phyloP scores from a whole-genome alignment of 2,888 invertebrate genomes.

The Alloscopus bannaensis region DNA sequence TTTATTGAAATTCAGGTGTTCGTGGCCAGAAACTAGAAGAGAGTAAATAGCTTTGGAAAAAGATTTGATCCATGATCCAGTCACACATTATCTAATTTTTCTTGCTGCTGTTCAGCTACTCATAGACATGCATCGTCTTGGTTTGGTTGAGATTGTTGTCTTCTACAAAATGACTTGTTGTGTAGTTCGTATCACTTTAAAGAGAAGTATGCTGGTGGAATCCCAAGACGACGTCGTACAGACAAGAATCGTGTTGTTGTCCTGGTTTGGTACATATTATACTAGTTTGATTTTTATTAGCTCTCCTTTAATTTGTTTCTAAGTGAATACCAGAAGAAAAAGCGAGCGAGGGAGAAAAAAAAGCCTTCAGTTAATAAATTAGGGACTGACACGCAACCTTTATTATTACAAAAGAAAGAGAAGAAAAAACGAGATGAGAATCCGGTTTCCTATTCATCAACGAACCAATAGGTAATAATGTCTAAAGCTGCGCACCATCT shows the following conservation, averaged over 20 bases:
- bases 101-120: no score
- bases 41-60: no score
- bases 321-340: constrained; percentile 39
- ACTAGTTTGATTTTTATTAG: constrained; percentile 41
- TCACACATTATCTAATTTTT: no score
- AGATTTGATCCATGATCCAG: no score
- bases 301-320: constrained; percentile 53
- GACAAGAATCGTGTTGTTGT: constrained; percentile 19
- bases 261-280: constrained; percentile 7
- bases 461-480: constrained; percentile 3
- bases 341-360: constrained; percentile 24
- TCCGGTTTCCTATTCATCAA: constrained; percentile 45
- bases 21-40: no score
- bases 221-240: constrained; percentile 14
- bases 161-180: constrained; percentile 32
- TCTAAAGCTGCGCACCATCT: no score
- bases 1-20: no score
- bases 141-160: neutral
- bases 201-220: neutral
- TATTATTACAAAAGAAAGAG: constrained; percentile 13
- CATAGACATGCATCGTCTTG: no score
- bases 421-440: constrained; percentile 23
- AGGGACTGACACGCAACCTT: constrained; percentile 56
- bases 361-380: constrained; percentile 48
- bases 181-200: neutral